Percentiles rank a stretch among this genome's conserved stretches.
phyloP scores from a whole-genome alignment of 2,888 invertebrate genomes.

The Cosmopolites sordidus region DNA sequence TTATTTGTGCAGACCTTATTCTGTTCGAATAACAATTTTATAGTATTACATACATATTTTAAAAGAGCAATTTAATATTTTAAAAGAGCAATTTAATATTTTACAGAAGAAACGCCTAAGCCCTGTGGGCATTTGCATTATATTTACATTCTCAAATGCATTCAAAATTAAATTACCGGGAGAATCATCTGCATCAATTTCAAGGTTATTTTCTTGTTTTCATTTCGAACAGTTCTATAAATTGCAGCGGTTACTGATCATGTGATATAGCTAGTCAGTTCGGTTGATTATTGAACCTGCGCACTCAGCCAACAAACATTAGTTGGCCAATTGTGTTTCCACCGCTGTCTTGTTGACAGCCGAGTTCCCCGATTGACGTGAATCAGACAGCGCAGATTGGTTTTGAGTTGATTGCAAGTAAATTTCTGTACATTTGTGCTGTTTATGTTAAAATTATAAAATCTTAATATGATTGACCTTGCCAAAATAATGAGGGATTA shows the following conservation, averaged over 20 bases:
- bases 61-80: too few species aligned
- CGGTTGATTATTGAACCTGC: slow-evolving; percentile 1
- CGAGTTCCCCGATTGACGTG: slow-evolving; percentile 4
- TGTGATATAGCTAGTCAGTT: slow-evolving; percentile 22
- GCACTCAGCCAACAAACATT: slow-evolving; percentile 1
- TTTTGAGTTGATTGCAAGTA: not conserved
- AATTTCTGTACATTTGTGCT: slow-evolving; percentile 2
- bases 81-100: too few species aligned
- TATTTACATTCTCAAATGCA: too few species aligned
- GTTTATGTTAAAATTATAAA: slow-evolving; percentile 2
- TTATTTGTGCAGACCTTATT: too few species aligned
- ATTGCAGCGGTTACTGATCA: slow-evolving; percentile 9
- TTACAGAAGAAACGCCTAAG: too few species aligned
- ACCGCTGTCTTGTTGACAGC: slow-evolving; percentile 5
- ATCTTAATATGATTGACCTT: slow-evolving; percentile 31
- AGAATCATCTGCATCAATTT: too few species aligned
- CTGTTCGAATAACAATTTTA: too few species aligned
- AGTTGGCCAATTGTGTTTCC: not conserved
- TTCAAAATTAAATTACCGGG: too few species aligned
- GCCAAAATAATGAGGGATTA: slow-evolving; percentile 43
- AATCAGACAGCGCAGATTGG: not conserved
- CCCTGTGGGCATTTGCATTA: too few species aligned
- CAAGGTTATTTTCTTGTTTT: not conserved
- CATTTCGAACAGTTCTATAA: not conserved
- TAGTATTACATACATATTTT: too few species aligned